phyloP scores from a whole-genome alignment of 2,888 invertebrate genomes.

The Drosophila cognata region DNA sequence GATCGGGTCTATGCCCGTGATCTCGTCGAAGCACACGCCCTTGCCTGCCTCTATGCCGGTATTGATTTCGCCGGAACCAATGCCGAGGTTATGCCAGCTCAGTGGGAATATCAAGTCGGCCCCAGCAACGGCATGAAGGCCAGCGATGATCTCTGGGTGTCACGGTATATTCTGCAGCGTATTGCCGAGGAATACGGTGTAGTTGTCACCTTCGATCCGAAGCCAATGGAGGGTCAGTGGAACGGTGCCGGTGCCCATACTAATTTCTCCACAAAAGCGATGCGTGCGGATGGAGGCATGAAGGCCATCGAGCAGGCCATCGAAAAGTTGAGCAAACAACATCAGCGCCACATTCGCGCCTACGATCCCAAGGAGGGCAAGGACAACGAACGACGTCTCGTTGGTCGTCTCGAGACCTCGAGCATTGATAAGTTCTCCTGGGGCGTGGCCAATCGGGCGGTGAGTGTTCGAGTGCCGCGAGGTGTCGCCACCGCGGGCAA shows the following conservation, averaged over 20 bases:
- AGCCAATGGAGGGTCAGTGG: constrained; percentile 91
- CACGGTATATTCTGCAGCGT: constrained; percentile 87
- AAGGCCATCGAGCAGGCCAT: constrained; percentile 91
- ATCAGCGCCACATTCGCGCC: constrained; percentile 90
- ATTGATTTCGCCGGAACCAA: constrained; percentile 91
- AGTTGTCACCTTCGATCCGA: constrained; percentile 87
- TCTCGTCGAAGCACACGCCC: constrained; percentile 91
- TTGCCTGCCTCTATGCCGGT: constrained; percentile 91
- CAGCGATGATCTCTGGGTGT: constrained; percentile 88
- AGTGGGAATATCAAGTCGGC: constrained; percentile 90
- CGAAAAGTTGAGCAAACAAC: constrained; percentile 89
- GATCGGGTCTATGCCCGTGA: constrained; percentile 92
- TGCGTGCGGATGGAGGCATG: constrained; percentile 91
- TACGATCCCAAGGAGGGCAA: constrained; percentile 92
- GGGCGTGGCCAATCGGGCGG: constrained; percentile 88
- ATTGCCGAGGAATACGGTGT: constrained; percentile 88
- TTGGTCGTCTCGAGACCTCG: constrained; percentile 91
- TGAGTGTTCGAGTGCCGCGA: constrained; percentile 91
- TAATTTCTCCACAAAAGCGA: constrained; percentile 94
- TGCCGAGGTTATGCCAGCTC: constrained; percentile 93
- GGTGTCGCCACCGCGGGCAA: constrained; percentile 89
- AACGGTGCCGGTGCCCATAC: constrained; percentile 97
- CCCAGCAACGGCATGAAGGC: constrained; percentile 87
- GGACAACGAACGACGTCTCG: constrained; percentile 91
- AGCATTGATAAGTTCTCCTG: constrained; percentile 88